Conservation (phyloP, 2,888 invertebrate genomes). For the Notodonta dromedarius region DNA sequence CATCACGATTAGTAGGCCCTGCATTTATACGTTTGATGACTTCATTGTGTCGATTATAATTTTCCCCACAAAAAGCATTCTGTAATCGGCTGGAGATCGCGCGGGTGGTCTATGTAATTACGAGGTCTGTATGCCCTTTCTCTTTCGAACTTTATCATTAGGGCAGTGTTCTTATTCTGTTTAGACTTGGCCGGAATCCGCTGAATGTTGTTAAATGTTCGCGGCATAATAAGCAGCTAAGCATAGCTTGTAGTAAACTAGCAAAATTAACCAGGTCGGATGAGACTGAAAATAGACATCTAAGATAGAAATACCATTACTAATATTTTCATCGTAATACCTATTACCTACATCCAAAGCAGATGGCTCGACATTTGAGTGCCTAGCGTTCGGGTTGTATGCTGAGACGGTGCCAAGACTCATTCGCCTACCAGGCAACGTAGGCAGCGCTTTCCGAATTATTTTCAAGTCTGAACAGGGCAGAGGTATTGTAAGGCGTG, state of each 20-base stretch:
- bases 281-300: no score
- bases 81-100: slow-evolving; percentile 59
- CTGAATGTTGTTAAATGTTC: no score
- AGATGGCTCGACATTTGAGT: no score
- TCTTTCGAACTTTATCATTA: slow-evolving; percentile 48
- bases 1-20: slow-evolving; percentile 32
- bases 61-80: slow-evolving; percentile 63
- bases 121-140: slow-evolving; percentile 48
- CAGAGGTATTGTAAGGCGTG: slow-evolving; percentile 3
- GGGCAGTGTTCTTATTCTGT: slow-evolving; percentile 16
- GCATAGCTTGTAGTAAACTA: no score
- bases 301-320: no score
- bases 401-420: no score
- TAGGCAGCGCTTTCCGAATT: background rate
- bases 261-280: no score
- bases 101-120: slow-evolving; percentile 78
- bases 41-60: slow-evolving; percentile 74
- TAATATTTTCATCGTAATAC: no score
- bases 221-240: no score
- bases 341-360: no score
- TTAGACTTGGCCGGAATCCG: background rate
- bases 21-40: slow-evolving; percentile 63
- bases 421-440: no score
- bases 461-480: background rate
- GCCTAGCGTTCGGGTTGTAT: no score